Base-by-base conservation (phyloP, 2,888 invertebrate genomes). In the Eilema sororculum region DNA sequence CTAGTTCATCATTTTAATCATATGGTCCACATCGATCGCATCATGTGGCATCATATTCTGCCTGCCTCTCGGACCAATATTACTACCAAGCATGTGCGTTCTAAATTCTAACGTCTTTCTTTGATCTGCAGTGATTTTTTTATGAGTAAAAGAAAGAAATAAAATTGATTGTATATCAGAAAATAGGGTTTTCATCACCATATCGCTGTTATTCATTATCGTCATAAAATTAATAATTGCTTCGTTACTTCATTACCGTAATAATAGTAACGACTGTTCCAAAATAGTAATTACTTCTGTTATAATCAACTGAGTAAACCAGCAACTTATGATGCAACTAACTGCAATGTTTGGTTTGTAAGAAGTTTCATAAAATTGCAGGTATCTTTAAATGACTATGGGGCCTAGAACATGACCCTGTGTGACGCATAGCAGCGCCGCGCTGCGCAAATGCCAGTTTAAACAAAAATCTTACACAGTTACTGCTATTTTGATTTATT, bases 381-480 rank as follows among this genome's bases (percentile, higher is more conserved):
- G 46, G 41, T 41, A 41, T 46, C 22, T 16, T 20, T 24, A 6
- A 13, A 41, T 24, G 41, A 41, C 10, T 20, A 24, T 41, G 24
- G 25, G 41, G 41, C 37, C 62, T 63, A 63, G 62, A 41, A 41
- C 41, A 25, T 63, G 62, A 41, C 62, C 62, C 41, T 41, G 62
- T 25, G 20, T 13, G 25, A 63, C 24, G 10, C 62, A 20, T 24
- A 13, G 41, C 24, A 41, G 25, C 41, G 13, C 16, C 8, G 16
- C 24, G 13, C 16, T 16, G 16, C 24, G 8, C 37, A 62, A 16
- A 61, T 41, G 56, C 22, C 56, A 20, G 52, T n/a, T n/a, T n/a
- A n/a, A n/a, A n/a, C 6, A 22, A 56, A 56, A 56, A 10, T 3
- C 56, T 24, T 41, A 25, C 16, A 24, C 24, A 41, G 24, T 41